Evolutionary conservation across 2,888 invertebrate species (phyloP), one percentile per base, ranked within the genome.

Genomic region (Lasioglossum figueresi): DNA sequence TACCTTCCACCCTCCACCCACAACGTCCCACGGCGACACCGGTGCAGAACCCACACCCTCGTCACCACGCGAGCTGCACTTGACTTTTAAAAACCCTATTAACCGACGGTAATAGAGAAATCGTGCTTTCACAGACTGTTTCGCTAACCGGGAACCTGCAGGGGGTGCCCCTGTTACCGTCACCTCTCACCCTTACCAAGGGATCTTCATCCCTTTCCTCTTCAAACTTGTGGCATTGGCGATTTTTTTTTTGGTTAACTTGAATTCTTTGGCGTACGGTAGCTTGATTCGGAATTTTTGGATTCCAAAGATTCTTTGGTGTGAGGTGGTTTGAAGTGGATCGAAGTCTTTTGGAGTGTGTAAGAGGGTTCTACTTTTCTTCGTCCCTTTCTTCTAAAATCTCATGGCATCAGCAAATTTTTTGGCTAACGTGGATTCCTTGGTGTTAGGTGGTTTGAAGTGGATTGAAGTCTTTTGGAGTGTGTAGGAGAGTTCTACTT

Each of bases 61-160:
- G 83, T 88, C 87, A 82, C 83, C 81, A 88, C 81, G 83, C 83
- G 87, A 88, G 80, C 73, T 86, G 80, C 86, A 89, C 87, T 91
- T 89, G 84, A 87, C 89, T 89, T 88, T 87, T 91, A 88, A 91
- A 89, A 93, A 91, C 85, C 87, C 88, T 89, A 90, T 91, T 91
- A 92, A 91, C 87, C 72, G 86, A 87, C 85, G 85, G 88, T 90
- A 89, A 91, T 90, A 88, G 88, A 89, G 88, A 91, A 91, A 86
- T 90, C 85, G 79, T 88, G 83, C 86, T 90, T 88, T 90, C 86
- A 85, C 88, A 88, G 82, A 88, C 79, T 88, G 88, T 88, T 89
- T 88, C 86, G 79, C 81, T 86, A 79, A 72, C 74, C 83, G 85
- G 80, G 81, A 86, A 88, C 87, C 76, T 84, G 76, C 82, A 86